Percentiles rank a stretch among this genome's conserved stretches.
These are phyloP conservation scores for Tenthredo mesomela DNA, from an alignment of 2,888 invertebrate species.

Conservation along the genomic window DNA sequence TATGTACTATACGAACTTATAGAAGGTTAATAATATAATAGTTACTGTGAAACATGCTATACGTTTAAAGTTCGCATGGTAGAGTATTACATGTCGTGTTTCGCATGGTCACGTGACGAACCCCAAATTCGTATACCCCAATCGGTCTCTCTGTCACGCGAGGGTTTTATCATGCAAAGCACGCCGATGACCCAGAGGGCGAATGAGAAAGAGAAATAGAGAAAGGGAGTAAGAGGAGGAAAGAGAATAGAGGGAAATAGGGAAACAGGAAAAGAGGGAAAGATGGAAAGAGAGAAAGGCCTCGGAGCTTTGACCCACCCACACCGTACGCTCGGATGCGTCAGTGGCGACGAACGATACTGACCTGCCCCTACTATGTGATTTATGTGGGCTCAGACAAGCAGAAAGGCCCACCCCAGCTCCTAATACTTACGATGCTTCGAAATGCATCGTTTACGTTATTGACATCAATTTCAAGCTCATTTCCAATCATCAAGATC, in stretches of 20 bases:
- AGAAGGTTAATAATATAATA: background rate
- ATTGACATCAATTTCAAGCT: background rate
- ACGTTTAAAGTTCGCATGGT: background rate
- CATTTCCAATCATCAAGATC: background rate
- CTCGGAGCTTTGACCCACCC: conserved; percentile 29
- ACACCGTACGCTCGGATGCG: conserved; percentile 27
- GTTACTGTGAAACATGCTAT: background rate
- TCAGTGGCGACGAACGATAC: conserved; percentile 57
- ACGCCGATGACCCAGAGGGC: conserved; percentile 51
- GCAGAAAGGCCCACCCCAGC: conserved; percentile 22
- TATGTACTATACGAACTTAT: background rate
- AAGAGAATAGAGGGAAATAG: conserved; percentile 56
- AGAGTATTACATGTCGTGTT: conserved; percentile 18
- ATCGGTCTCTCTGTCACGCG: conserved; percentile 34
- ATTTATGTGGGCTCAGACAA: conserved; percentile 67
- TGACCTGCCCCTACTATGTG: conserved; percentile 75
- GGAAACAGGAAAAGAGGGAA: conserved; percentile 52
- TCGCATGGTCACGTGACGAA: conserved; percentile 17
- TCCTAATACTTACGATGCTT: background rate
- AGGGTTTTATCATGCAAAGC: conserved; percentile 31
- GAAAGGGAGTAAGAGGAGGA: conserved; percentile 52
- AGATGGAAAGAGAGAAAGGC: conserved; percentile 53
- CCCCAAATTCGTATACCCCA: conserved; percentile 27
- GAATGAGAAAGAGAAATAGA: conserved; percentile 48
- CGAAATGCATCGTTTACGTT: background rate